Conservation (phyloP, 2,113 vertebrate species). For the Tretioscincus oriximinensis region DNA sequence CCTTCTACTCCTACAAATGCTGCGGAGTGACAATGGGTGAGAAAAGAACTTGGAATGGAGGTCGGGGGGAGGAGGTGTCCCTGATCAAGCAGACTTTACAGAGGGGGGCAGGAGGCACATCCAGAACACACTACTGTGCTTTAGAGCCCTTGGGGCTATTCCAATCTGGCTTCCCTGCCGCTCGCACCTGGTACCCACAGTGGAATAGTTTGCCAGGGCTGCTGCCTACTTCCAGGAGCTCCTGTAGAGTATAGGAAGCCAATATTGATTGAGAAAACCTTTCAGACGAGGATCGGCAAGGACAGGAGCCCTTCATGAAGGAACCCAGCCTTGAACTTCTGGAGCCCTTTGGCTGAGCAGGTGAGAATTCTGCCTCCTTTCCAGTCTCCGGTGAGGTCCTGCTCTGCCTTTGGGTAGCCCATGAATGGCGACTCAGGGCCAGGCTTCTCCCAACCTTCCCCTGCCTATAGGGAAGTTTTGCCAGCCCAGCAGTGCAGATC, state of each 20-base stretch:
- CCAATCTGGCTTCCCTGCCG: too few relatives aligned
- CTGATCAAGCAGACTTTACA: conserved; percentile 9
- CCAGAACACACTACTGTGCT: too few relatives aligned
- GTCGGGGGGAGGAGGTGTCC: neutral
- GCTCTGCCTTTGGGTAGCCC: too few relatives aligned
- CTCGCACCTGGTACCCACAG: too few relatives aligned
- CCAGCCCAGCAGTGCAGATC: too few relatives aligned
- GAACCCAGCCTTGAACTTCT: too few relatives aligned
- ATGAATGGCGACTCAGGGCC: neutral
- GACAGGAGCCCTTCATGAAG: neutral
- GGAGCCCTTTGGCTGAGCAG: neutral
- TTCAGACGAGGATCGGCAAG: accelerated
- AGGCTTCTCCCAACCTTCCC: neutral
- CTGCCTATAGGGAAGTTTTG: neutral
- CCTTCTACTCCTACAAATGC: conserved; percentile 33
- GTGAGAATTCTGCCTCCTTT: neutral
- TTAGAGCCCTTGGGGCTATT: too few relatives aligned
- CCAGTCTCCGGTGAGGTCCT: neutral
- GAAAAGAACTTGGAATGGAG: conserved; percentile 32
- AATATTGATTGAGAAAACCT: too few relatives aligned
- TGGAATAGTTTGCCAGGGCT: too few relatives aligned
- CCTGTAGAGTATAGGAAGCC: too few relatives aligned
- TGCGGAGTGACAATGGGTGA: conserved; percentile 1
- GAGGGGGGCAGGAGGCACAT: too few relatives aligned
- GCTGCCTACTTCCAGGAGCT: too few relatives aligned